Conservation (phyloP, 2,113 vertebrate genomes). For the Brachyhypopomus occidentalis region DNA sequence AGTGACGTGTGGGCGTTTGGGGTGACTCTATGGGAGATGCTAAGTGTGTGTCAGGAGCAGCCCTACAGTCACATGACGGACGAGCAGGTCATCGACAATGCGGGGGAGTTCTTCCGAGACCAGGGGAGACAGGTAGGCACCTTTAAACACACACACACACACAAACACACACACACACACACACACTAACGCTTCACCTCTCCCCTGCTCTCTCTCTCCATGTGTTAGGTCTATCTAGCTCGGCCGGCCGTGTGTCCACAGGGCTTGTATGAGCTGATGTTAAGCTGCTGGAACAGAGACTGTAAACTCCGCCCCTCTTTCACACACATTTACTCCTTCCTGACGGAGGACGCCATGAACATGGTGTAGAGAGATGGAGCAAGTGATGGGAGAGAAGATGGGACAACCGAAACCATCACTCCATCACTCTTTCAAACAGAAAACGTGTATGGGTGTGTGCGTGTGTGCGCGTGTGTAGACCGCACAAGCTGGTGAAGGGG, state of each 20-base stretch:
- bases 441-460: constrained; percentile 5
- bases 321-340: constrained; percentile 81
- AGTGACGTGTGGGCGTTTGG: constrained; percentile 94
- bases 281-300: constrained; percentile 90
- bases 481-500: constrained; percentile 44
- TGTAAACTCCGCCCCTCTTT: constrained; percentile 87
- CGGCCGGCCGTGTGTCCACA: constrained; percentile 84
- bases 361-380: constrained; percentile 71
- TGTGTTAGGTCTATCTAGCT: constrained; percentile 80
- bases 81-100: constrained; percentile 92
- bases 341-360: constrained; percentile 87
- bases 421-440: constrained; percentile 10
- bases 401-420: not conserved
- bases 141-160: constrained; percentile 4
- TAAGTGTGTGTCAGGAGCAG: constrained; percentile 90
- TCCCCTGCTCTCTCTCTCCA: not conserved
- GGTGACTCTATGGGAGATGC: constrained; percentile 93
- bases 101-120: constrained; percentile 90
- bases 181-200: not conserved
- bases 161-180: not conserved
- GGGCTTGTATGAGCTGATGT: constrained; percentile 88
- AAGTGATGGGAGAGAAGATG: not conserved
- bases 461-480: constrained; percentile 33
- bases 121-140: constrained; percentile 85
- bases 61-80: constrained; percentile 89